These are phyloP conservation scores for Betta splendens DNA, from an alignment of 2,797 vertebrate genomes.

Conservation along the genomic window DNA sequence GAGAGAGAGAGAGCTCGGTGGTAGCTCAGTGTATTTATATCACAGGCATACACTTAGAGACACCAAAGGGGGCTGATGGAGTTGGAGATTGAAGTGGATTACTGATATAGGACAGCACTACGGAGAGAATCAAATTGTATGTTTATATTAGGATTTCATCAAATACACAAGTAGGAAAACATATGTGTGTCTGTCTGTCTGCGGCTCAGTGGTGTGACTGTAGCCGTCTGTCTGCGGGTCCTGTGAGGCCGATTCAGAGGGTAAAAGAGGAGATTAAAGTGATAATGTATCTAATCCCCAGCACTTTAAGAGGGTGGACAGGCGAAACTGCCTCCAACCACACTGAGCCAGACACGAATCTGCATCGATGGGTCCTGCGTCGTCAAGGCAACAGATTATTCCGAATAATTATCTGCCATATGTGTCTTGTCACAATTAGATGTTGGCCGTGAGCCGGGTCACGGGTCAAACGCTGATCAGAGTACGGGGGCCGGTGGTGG, in stretches of 20 bases:
- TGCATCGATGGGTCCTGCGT: constrained; percentile 55
- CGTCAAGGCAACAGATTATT: constrained; percentile 72
- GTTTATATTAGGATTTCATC: constrained; percentile 47
- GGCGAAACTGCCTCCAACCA: constrained; percentile 48
- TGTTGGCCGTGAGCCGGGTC: constrained; percentile 60
- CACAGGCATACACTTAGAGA: constrained; percentile 36
- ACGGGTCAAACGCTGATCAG: constrained; percentile 66
- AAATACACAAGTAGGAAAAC: constrained; percentile 44
- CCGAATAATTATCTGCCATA: constrained; percentile 72
- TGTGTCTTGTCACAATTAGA: constrained; percentile 75
- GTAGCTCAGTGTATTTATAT: constrained; percentile 51
- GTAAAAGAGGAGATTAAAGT: constrained; percentile 77
- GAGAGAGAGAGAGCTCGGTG: constrained; percentile 35
- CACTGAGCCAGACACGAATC: constrained; percentile 35
- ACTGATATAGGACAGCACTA: constrained; percentile 43
- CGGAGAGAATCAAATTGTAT: constrained; percentile 50
- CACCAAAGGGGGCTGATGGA: constrained; percentile 52
- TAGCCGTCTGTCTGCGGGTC: constrained; percentile 24
- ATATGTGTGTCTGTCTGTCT: constrained; percentile 33
- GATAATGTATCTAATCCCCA: constrained; percentile 77
- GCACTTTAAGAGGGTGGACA: constrained; percentile 67
- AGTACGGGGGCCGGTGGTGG: constrained; percentile 28
- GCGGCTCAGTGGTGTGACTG: constrained; percentile 31
- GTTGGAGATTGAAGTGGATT: constrained; percentile 69
- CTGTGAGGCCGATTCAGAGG: constrained; percentile 46